Base-by-base conservation (phyloP, 2,113 vertebrate genomes). In the Barnardius zonarius region DNA sequence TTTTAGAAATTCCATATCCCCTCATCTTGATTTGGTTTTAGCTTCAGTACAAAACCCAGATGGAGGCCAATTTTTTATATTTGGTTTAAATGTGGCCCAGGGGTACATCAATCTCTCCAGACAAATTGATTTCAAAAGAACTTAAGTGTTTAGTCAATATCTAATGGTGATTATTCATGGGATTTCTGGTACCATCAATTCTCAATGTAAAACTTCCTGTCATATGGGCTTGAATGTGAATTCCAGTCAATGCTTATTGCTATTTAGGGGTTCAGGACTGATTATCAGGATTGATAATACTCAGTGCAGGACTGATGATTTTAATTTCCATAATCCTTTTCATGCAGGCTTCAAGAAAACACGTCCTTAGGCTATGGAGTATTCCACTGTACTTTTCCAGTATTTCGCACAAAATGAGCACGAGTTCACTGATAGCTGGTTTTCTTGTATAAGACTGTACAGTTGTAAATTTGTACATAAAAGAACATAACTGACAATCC, bases 121-220 rank as follows among this genome's bases (percentile, higher is more conserved):
- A 83, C 5, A 93, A 93, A 90, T 46, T 93, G 81, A 84, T 86
- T 90, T 95, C 66, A 87, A 78, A 88, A 94, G 66, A 84, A 91
- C 27, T 20, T 84, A 95, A 93, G 51, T 84, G 68, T 83, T 88
- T 80, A 88, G 86, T 94, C 91, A 83, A 90, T 86, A 94, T 39
- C 64, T 84, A 64, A 73, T 66, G 18, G 51, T 52, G n/a, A 91
- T 95, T 95, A 74, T 86, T 90, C 72, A 62, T 92, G 64, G 33
- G 8, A 18, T 87, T 94, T 87, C 92, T 84, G 48, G 72, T 86
- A 86, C 73, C 39, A 88, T 62, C n/a, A 74, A 54, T 74, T 92
- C 76, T 81, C 83, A 83, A 30, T 67, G 55, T 39, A 91, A 92
- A 83, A 80, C 67, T 92, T 96, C 64, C 76, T 25, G 0, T 90